phyloP scores from a whole-genome alignment of 1,140 invertebrate genomes.

The Yoshiicerus persimilis region DNA sequence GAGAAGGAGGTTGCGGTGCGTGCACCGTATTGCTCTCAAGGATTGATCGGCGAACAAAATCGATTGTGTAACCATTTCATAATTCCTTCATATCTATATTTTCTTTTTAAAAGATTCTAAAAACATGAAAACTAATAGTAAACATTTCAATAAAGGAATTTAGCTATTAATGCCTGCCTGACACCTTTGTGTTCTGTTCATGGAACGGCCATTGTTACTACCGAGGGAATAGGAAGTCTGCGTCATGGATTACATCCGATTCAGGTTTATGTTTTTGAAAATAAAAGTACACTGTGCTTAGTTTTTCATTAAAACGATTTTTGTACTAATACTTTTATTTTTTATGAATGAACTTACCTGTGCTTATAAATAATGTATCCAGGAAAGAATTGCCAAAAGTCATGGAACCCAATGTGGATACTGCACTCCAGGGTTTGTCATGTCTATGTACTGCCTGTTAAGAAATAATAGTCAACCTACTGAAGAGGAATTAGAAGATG shows the following conservation, averaged over 20 bases:
- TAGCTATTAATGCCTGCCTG: slow-evolving; percentile 85
- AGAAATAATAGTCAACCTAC: slow-evolving; percentile 58
- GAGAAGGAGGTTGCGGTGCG: slow-evolving; percentile 30
- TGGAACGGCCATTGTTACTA: slow-evolving; percentile 81
- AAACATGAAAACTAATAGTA: neutral
- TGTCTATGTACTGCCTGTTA: slow-evolving; percentile 53
- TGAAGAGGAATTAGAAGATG: slow-evolving; percentile 75
- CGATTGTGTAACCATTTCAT: neutral
- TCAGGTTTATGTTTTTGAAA: slow-evolving; percentile 50
- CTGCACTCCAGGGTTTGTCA: slow-evolving; percentile 56
- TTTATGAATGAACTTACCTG: too few species aligned
- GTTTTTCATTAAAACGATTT: too few species aligned
- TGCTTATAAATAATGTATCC: too few species aligned
- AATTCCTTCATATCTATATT: neutral
- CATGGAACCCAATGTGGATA: slow-evolving; percentile 56
- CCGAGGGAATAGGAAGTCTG: slow-evolving; percentile 68
- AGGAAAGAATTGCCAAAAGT: slow-evolving; percentile 52
- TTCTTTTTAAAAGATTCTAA: neutral
- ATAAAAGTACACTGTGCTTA: too few species aligned
- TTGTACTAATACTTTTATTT: too few species aligned
- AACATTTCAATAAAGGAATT: slow-evolving; percentile 64
- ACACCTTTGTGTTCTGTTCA: slow-evolving; percentile 80
- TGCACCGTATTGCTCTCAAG: slow-evolving; percentile 6
- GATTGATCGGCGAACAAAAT: neutral
- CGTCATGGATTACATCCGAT: slow-evolving; percentile 51